Base-by-base conservation (phyloP, 2,888 invertebrate species). In the Oscheius sp. region DNA sequence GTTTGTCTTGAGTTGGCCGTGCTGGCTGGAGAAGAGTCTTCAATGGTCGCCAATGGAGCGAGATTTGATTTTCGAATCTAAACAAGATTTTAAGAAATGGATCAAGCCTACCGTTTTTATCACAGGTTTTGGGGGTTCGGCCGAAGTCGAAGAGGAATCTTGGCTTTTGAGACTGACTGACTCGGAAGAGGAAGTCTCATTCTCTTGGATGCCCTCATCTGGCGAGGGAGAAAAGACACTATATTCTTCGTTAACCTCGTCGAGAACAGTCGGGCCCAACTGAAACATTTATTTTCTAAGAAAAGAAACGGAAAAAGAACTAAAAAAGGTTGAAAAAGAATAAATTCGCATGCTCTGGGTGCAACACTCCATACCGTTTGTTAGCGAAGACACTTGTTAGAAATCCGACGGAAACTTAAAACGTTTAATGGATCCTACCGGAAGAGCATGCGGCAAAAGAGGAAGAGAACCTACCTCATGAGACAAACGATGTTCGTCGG, bases 401-500 rank as follows among this genome's bases (percentile, higher is more conserved):
- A 23, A 58, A 33, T 58, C 42, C 58, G 42, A 58, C 58, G 58
- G 58, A 23, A 58, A 58, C 58, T 58, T 58, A 58, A 58, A 23
- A 23, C 31, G 20, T 20, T 42, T 42, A 33, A 15, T 23, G 42
- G 25, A 6, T 33, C 39, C 25, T 23, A 17, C 29, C 17, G 23
- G 33, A 37, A 23, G 31, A 25, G 10, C 3, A 57, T 8, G 33
- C 12, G n/a, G 17, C 8, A 39, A 15, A 15, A 12, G 25, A 17
- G 10, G 39, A 2, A 12, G 17, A 34, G n/a, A 29, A 29, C 5
- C 20, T 39, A 69, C 69, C 64, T 69, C 69, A 34, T 69, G 69
- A 37, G 64, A 64, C 0, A 69, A 55, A 12, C 69, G 39, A 34
- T 69, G 74, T 23, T 76, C 75, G 52, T 76, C 76, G 15, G 69